Conservation (phyloP, 2,113 vertebrate genomes). For the Alligator mississippiensis region DNA sequence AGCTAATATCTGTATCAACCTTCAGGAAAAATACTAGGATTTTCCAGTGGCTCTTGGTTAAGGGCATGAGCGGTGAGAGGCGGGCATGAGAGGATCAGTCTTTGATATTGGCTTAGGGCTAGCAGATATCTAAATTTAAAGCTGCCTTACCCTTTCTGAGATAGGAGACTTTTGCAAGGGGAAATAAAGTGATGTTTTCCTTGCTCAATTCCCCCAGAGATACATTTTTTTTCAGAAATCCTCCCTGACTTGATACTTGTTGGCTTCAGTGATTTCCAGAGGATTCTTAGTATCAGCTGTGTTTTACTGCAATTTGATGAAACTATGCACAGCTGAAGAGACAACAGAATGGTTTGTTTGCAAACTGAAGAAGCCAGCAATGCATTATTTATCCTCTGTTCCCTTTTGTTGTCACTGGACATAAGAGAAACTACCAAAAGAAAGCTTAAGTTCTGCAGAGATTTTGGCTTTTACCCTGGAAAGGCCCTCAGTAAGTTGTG, state of each 20-base stretch:
- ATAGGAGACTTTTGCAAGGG: too few species aligned
- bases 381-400: background rate
- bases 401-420: background rate
- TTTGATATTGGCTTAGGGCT: background rate
- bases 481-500: background rate
- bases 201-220: background rate
- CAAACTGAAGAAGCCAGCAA: background rate
- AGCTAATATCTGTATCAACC: background rate
- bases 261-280: fast-evolving
- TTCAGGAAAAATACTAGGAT: background rate
- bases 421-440: background rate
- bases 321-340: background rate
- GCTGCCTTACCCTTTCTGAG: too few species aligned
- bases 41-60: background rate
- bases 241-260: background rate
- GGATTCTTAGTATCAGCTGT: fast-evolving
- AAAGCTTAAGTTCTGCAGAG: background rate
- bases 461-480: background rate
- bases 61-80: background rate
- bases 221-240: background rate
- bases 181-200: background rate
- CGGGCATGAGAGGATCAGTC: background rate
- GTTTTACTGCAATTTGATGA: background rate
- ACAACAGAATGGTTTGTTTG: background rate
- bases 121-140: background rate